Evolutionary conservation across 2,113 vertebrate genomes (phyloP), one percentile per base, ranked within the genome.

Genomic region (Toxotes jaculatrix): DNA sequence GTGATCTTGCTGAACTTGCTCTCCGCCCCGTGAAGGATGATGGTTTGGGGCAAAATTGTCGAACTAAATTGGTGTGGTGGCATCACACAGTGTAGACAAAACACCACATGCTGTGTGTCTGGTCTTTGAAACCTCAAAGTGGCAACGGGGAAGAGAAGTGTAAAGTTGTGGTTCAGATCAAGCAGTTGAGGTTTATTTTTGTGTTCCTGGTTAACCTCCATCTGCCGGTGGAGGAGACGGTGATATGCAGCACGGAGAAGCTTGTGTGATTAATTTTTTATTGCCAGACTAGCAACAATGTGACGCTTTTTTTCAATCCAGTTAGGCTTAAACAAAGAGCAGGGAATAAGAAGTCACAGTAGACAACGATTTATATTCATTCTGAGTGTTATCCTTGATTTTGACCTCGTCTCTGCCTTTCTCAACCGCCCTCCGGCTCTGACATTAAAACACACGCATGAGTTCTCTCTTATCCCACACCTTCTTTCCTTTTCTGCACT

Each of bases 221-320:
- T 79, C 72, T 34, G 19, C 59, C 27, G 78, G 56, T 53, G 55
- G 69, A 74, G 78, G 77, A 78, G 77, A 77, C 1, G 4, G 14
- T 31, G 55, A 86, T 75, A 42, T 7, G 4, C 62, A 40, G 60
- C 66, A 43, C 84, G 61, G 66, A 74, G 80, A 79, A 23, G 36
- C 60, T 55, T 23, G 49, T 85, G 77, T 87, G 73, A 90, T 91
- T 3, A 69, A 84, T 88, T 84, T 87, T 91, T 89, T 65, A 80
- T 88, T 56, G 57, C 45, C 43, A 31, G 71, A 74, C 40, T 5
- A 36, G 79, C 31, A 62, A 73, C 55, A 67, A 40, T 53, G 23
- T 45, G 0, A 23, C 59, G 14, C 10, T 55, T 77, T 59, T 51
- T 59, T 10, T n/a, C 23, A 43, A 32, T 47, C 0, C 49, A 74